These are phyloP conservation scores for Malurus alboscapulatus DNA, from an alignment of 2,113 vertebrate species.

Conservation along the genomic window DNA sequence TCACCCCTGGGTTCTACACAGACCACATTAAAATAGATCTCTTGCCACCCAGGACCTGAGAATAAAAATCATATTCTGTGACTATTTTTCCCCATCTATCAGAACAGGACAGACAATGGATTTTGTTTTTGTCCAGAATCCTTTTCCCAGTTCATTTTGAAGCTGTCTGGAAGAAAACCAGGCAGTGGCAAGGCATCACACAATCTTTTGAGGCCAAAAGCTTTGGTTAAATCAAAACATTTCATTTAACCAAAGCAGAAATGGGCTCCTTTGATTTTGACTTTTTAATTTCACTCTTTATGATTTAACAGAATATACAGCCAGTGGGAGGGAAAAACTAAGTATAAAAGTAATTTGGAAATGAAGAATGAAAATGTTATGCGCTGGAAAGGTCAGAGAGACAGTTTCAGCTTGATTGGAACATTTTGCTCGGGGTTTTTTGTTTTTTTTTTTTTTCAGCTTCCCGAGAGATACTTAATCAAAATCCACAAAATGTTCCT, in stretches of 20 bases:
- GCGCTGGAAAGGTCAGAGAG: constrained; percentile 37
- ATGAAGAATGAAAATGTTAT: constrained; percentile 28
- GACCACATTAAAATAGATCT: background rate
- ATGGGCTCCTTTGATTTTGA: background rate
- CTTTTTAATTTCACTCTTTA: background rate
- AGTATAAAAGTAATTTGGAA: constrained; percentile 27
- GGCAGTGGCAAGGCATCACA: background rate
- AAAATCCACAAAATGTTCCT: constrained; percentile 14
- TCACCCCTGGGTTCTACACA: background rate
- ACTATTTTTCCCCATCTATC: background rate
- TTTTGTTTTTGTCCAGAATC: background rate
- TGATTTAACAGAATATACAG: background rate
- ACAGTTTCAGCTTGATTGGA: constrained; percentile 8
- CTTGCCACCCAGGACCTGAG: background rate
- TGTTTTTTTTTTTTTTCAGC: background rate
- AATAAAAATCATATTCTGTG: background rate
- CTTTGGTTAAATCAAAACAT: background rate
- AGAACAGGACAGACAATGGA: background rate
- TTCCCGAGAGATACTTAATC: constrained; percentile 17
- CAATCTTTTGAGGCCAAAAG: background rate
- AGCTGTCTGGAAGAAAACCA: background rate
- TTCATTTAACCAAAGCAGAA: background rate
- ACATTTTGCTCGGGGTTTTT: background rate
- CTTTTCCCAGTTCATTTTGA: background rate
- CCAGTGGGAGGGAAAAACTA: background rate